Base-by-base conservation (phyloP, 1,140 invertebrate genomes). In the Drosophila navojoa region DNA sequence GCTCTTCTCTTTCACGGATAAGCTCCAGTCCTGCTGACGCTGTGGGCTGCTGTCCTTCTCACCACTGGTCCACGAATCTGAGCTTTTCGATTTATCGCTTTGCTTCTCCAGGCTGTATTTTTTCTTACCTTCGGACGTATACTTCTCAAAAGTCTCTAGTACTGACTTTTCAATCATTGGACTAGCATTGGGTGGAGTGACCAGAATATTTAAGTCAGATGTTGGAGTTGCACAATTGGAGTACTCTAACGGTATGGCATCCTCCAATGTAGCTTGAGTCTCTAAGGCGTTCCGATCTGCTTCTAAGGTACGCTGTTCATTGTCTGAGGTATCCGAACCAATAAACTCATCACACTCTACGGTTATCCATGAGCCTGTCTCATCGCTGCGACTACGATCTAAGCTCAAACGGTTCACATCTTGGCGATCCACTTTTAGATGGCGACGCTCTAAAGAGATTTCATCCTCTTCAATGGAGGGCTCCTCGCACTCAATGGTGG, bases 41-140 rank as follows among this genome's bases (percentile, higher is more conserved):
- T 87, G 82, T 15, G 93, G 93, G 71, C 93, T 94, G 1, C 92
- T 92, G 77, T 94, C 94, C 81, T 94, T 94, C 86, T 94, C 94
- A 52, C 94, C 93, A 77, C 94, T 94, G 1, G 94, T 94, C 93
- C 94, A 94, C 7, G 94, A 94, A 79, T 95, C 95, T 5, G 94
- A 95, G 72, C 94, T 95, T 82, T 94, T 93, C 0, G 95, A 95
- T 70, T 94, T 93, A 80, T 95, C 94, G 72, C 94, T 94, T 59
- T 94, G 91, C 87, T 95, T 95, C 13, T 95, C 85, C n/a, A 93
- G 72, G 92, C 90, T 92, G 92, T 93, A 81, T 81, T 93, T 70
- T 90, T 82, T 90, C 62, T 81, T 90, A 35, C 16, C 74, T 9
- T 91, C 85, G 15, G 75, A 77, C 1, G 79, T 89, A 11, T 90